Evolutionary conservation across 1,140 invertebrate species (phyloP).

Genomic region (Leucophenga varia): DNA sequence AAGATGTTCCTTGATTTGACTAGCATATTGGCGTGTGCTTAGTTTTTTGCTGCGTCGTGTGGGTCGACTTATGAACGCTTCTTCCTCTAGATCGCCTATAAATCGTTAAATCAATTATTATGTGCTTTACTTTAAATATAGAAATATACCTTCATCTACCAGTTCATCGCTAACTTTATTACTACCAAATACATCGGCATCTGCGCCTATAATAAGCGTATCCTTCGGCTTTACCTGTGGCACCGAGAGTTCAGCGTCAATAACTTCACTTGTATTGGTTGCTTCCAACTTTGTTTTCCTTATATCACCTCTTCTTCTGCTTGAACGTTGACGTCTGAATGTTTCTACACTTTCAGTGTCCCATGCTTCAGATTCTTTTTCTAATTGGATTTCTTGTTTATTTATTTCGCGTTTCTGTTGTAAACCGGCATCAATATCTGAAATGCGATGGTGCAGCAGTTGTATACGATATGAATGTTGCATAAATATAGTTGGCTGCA

Average conservation of each 20-base stretch:
- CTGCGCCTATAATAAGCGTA: background rate
- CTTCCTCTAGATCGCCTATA: slow-evolving; percentile 60
- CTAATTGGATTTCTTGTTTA: slow-evolving; percentile 16
- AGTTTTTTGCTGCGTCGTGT: slow-evolving; percentile 58
- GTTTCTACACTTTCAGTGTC: background rate
- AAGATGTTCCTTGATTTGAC: slow-evolving; percentile 70
- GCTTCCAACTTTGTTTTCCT: too few relatives aligned
- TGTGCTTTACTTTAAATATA: slow-evolving; percentile 4
- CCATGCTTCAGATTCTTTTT: background rate
- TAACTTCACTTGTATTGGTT: too few relatives aligned
- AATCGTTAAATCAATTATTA: slow-evolving; percentile 4
- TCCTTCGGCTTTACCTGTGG: background rate
- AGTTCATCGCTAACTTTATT: background rate
- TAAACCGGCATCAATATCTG: slow-evolving; percentile 39
- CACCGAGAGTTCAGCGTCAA: too few relatives aligned
- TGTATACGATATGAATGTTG: background rate
- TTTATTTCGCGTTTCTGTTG: slow-evolving; percentile 31
- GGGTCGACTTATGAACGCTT: slow-evolving; percentile 58
- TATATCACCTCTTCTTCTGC: background rate
- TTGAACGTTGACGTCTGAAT: background rate
- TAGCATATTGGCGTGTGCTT: slow-evolving; percentile 64
- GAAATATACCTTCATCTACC: slow-evolving; percentile 4
- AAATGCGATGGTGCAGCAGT: slow-evolving; percentile 34
- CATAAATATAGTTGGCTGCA: too few relatives aligned
- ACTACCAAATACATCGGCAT: slow-evolving; percentile 14